Percentiles rank a stretch among this genome's conserved stretches.
phyloP scores from a whole-genome alignment of 2,113 vertebrate genomes.

The Hypanus sabinus region DNA sequence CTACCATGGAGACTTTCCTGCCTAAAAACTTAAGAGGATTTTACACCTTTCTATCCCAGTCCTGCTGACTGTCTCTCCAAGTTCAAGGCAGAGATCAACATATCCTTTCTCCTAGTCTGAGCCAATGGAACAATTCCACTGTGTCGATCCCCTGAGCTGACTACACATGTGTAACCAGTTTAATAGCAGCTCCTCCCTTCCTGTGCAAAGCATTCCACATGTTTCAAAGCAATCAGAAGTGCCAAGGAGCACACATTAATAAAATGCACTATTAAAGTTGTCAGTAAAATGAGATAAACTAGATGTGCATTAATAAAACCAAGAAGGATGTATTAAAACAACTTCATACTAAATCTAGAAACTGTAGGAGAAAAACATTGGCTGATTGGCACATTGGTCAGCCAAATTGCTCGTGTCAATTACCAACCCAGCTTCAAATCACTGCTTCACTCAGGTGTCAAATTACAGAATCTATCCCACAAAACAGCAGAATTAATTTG shows the following conservation, averaged over 20 bases:
- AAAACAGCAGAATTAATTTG: not conserved
- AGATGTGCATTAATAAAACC: not conserved
- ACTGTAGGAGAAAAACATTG: not conserved
- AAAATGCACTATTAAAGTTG: too few relatives aligned
- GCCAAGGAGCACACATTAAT: not conserved
- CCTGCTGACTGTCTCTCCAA: not conserved
- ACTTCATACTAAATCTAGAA: not conserved
- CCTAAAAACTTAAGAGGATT: not conserved
- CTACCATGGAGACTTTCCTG: not conserved
- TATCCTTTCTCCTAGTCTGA: conserved; percentile 5
- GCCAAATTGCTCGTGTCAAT: not conserved
- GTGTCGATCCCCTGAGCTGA: not conserved
- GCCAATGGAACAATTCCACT: conserved; percentile 23
- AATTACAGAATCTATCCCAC: not conserved
- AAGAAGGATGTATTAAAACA: not conserved
- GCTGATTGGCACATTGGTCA: not conserved
- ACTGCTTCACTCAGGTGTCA: not conserved
- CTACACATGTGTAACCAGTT: conserved; percentile 22
- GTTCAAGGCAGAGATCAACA: not conserved
- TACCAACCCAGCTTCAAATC: not conserved
- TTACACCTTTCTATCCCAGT: not conserved
- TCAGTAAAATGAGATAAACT: not conserved
- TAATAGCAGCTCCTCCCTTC: conserved; percentile 28
- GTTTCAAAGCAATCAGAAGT: conserved; percentile 15
- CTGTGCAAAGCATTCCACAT: conserved; percentile 12